Evolutionary conservation across 2,113 vertebrate genomes (phyloP).

Genomic region (Lophochroa leadbeateri): DNA sequence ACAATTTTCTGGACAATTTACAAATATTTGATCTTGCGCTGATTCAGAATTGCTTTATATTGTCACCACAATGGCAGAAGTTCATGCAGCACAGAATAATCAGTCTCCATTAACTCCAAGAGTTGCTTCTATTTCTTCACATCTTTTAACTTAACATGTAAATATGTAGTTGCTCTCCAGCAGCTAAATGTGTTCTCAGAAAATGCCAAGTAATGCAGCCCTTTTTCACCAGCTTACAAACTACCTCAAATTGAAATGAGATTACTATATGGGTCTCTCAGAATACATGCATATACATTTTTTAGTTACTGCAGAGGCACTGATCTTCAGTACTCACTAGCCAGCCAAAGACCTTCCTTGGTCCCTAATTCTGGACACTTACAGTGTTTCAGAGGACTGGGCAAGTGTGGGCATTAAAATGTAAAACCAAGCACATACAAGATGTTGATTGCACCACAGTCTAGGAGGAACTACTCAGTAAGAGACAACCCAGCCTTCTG

Average conservation of each 20-base stretch:
- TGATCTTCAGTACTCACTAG: neutral
- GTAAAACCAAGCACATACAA: rapidly evolving
- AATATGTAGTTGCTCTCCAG: neutral
- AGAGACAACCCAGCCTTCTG: neutral
- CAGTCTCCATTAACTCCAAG: neutral
- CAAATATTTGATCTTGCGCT: neutral
- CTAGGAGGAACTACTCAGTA: neutral
- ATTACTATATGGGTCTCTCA: neutral
- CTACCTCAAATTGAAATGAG: neutral
- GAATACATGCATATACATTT: neutral
- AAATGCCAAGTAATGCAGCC: neutral
- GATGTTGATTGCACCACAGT: neutral
- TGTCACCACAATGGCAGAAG: neutral
- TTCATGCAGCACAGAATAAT: neutral
- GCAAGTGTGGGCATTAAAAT: neutral
- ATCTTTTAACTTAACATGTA: neutral
- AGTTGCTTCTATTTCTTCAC: neutral
- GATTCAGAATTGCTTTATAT: neutral
- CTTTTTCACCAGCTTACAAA: neutral
- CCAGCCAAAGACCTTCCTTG: neutral
- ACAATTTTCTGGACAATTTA: neutral
- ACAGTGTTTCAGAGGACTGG: neutral
- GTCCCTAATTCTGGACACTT: neutral
- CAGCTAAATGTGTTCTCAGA: neutral
- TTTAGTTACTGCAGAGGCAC: neutral